Conservation (phyloP, 2,797 vertebrate species). For the Lycodopsis pacificus region DNA sequence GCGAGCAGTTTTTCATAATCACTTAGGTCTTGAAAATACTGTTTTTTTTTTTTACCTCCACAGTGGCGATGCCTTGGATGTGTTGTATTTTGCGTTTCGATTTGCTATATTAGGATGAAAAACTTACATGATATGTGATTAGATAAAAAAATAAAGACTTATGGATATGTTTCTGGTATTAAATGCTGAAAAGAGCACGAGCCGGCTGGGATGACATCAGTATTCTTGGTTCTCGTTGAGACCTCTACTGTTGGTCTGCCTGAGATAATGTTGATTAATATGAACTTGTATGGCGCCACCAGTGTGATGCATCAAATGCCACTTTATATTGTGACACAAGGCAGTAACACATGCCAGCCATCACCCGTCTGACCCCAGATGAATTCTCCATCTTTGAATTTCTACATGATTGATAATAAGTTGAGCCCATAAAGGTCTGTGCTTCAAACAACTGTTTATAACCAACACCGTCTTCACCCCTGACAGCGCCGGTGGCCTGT, state of each 20-base stretch:
- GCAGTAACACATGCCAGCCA: constrained; percentile 10
- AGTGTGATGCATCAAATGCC: constrained; percentile 8
- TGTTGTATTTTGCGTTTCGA: constrained; percentile 21
- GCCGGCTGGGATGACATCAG: neutral
- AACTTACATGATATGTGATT: neutral
- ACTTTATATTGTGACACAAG: neutral
- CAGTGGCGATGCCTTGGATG: neutral
- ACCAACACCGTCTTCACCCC: constrained; percentile 36
- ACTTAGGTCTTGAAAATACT: constrained; percentile 53
- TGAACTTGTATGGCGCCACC: neutral
- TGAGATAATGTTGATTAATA: neutral
- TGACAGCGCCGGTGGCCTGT: constrained; percentile 24
- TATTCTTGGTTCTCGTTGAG: neutral
- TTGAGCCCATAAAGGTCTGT: neutral
- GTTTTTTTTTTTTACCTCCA: constrained; percentile 2
- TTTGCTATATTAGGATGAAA: constrained; percentile 4
- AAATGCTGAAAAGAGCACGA: neutral
- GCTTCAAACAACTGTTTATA: neutral
- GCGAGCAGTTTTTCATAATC: constrained; percentile 69
- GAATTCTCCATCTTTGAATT: constrained; percentile 8
- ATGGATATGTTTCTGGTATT: neutral
- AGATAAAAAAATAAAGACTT: neutral
- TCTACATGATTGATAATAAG: neutral
- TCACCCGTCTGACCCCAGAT: constrained; percentile 22
- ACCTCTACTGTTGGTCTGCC: neutral